phyloP scores from a whole-genome alignment of 2,113 vertebrate species.

The Phalacrocorax pelagicus region DNA sequence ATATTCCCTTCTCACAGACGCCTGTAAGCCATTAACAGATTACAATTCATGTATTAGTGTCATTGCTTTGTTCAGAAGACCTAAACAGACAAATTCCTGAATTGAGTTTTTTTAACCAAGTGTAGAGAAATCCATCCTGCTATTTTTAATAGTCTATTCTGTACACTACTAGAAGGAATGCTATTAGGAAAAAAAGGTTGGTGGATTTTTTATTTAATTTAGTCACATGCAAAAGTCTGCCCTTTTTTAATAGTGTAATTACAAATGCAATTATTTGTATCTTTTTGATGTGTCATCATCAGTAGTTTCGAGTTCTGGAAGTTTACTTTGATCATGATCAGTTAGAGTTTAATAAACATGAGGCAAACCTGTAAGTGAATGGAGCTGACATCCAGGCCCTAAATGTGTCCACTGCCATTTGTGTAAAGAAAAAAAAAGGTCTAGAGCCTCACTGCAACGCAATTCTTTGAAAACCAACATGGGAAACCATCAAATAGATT shows the following conservation, averaged over 20 bases:
- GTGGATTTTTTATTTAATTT: background rate
- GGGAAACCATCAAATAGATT: background rate
- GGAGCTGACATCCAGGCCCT: conserved; percentile 46
- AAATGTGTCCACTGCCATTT: conserved; percentile 54
- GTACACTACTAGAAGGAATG: background rate
- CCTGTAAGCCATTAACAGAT: background rate
- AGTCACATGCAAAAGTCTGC: background rate
- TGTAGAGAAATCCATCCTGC: background rate
- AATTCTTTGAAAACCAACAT: background rate
- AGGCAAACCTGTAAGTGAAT: background rate
- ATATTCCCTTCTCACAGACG: background rate
- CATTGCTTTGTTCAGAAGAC: background rate
- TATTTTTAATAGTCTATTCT: background rate
- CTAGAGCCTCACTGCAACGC: background rate
- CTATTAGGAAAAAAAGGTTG: background rate
- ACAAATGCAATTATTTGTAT: background rate
- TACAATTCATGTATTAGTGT: background rate
- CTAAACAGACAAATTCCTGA: background rate
- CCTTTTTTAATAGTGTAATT: background rate
- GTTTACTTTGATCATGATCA: background rate
- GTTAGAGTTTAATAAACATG: conserved; percentile 19
- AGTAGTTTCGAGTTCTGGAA: background rate
- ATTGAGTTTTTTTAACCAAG: background rate
- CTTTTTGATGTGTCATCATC: background rate
- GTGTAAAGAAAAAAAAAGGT: background rate